These are phyloP conservation scores for Peromyscus eremicus DNA, from an alignment of 2,797 vertebrate species.

Conservation along the genomic window DNA sequence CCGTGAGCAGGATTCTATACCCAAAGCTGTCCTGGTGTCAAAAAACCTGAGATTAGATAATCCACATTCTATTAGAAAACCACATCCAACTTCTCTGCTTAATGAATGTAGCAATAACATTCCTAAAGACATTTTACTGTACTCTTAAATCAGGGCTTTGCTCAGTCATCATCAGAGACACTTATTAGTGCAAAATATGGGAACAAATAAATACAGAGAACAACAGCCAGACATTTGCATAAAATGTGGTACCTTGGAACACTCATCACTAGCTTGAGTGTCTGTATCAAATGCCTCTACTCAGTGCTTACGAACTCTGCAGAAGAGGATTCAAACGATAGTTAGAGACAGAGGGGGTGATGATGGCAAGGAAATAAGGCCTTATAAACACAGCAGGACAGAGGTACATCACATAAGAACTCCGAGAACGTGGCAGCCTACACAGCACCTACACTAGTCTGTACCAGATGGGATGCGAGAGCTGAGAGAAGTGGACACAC, in stretches of 20 bases:
- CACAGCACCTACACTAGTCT: neutral
- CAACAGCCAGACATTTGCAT: neutral
- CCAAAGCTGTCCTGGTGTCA: too few relatives aligned
- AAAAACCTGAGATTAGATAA: too few relatives aligned
- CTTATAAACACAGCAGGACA: neutral
- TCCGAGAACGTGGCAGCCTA: neutral
- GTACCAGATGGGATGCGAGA: neutral
- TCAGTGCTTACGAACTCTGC: neutral
- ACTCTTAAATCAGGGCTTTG: neutral
- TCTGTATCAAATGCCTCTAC: neutral
- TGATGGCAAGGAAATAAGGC: neutral
- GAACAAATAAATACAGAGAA: neutral
- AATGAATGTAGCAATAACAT: neutral
- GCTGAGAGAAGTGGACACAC: too few relatives aligned
- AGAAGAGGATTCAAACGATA: neutral
- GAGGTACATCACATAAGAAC: neutral
- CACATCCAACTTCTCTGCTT: neutral
- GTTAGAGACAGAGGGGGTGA: neutral
- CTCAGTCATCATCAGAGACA: neutral
- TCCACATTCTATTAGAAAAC: too few relatives aligned
- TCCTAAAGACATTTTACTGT: neutral
- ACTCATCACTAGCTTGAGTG: neutral
- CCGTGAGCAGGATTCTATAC: too few relatives aligned
- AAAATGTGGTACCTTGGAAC: neutral
- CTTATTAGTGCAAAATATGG: neutral